phyloP scores from a whole-genome alignment of 2,888 invertebrate species.

The Zhuqinia jingwanae region DNA sequence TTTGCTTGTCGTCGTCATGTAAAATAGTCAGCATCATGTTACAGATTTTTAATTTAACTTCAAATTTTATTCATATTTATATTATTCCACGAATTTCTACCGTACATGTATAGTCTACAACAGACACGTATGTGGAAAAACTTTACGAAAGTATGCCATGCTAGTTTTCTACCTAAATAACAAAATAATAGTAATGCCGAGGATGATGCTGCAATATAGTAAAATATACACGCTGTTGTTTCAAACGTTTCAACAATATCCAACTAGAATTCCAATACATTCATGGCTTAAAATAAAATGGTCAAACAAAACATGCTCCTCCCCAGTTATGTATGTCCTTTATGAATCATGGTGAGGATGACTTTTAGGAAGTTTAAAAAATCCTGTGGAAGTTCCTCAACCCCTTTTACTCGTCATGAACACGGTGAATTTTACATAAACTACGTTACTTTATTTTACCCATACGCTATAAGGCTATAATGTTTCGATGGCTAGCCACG shows the following conservation, averaged over 20 bases:
- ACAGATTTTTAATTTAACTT: not conserved
- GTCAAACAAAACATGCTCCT: too few relatives aligned
- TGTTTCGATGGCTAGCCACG: too few relatives aligned
- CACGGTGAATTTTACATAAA: not conserved
- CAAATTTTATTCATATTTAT: not conserved
- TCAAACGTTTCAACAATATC: not conserved
- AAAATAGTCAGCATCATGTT: not conserved
- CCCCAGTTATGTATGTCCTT: not conserved
- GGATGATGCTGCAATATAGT: slow-evolving; percentile 21
- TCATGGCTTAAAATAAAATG: not conserved
- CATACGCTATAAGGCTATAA: too few relatives aligned
- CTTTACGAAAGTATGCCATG: slow-evolving; percentile 47
- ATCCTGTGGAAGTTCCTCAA: slow-evolving; percentile 58
- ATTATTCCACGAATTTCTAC: not conserved
- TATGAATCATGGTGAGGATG: not conserved
- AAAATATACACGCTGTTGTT: too few relatives aligned
- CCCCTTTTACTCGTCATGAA: slow-evolving; percentile 34
- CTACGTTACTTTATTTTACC: not conserved
- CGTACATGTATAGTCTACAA: not conserved
- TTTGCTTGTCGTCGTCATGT: not conserved
- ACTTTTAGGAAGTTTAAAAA: not conserved
- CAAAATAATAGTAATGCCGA: not conserved
- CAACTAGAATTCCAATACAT: not conserved
- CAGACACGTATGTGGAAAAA: not conserved
- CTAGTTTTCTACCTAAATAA: slow-evolving; percentile 2